These are phyloP conservation scores for Orius insidiosus DNA, from an alignment of 1,140 invertebrate genomes.

Conservation along the genomic window DNA sequence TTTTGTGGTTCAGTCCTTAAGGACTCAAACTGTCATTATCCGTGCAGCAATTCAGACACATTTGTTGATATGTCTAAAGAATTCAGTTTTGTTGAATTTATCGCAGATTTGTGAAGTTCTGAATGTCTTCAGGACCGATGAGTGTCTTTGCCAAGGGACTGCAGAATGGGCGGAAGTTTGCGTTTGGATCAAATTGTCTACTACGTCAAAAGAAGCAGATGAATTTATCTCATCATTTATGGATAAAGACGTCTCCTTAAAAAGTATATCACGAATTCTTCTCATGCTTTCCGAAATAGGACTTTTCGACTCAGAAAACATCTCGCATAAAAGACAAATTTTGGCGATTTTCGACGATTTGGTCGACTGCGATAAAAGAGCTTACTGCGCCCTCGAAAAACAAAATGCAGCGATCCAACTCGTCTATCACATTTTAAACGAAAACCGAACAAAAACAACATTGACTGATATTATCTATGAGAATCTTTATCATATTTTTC, in stretches of 20 bases:
- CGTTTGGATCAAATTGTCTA: conserved; percentile 15
- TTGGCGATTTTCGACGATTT: too few relatives aligned
- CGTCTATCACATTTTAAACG: conserved; percentile 5
- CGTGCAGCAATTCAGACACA: conserved; percentile 21
- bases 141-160: conserved; percentile 10
- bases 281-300: too few relatives aligned
- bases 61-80: conserved; percentile 15
- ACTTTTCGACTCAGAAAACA: too few relatives aligned
- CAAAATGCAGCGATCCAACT: not conserved
- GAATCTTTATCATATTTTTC: too few relatives aligned
- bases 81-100: conserved; percentile 18
- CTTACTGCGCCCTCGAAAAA: conserved; percentile 1
- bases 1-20: conserved; percentile 18
- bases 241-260: not conserved
- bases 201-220: not conserved
- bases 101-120: not conserved
- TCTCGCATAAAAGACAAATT: too few relatives aligned
- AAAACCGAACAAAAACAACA: not conserved
- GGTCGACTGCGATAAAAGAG: not conserved
- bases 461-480: too few relatives aligned
- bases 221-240: not conserved
- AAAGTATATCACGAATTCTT: not conserved
- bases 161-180: conserved; percentile 15
- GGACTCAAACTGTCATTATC: conserved; percentile 20
- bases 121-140: too few relatives aligned